Evolutionary conservation across 2,113 vertebrate genomes (phyloP), one percentile per base, ranked within the genome.

Genomic region (Rhynchomys soricoides): DNA sequence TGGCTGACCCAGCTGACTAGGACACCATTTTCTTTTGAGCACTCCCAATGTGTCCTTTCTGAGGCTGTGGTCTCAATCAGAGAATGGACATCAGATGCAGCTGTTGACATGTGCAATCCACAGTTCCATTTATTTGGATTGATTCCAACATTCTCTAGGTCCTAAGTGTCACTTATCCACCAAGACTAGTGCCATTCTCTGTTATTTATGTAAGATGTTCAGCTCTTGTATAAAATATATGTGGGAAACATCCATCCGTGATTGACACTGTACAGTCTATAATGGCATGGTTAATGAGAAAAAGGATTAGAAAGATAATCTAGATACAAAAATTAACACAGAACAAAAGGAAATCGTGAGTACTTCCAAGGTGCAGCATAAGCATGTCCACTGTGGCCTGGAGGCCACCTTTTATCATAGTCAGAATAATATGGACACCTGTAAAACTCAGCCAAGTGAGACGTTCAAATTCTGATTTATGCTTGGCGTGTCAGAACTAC

Each of bases 401-500:
- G 70, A 92, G 62, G 68, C 55, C 62, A 95, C 50, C 81, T 96
- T 95, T 95, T 91, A 75, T 75, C 78, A 87, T 11, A 88, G 88
- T 91, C 45, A 90, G 90, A 95, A 95, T 86, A 87, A 95, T 83
- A 71, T 26, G 57, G 96, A 95, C 89, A 96, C 89, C 82, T 95
- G 93, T 96, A 83, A 96, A 96, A 95, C 8, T 78, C 59, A 94
- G 55, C 31, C 66, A 95, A 74, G 68, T 71, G 89, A 95, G 66
- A 83, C 77, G 89, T 94, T 87, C 50, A 86, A 95, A 96, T 73
- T 85, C 78, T 87, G 85, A 97, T 96, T 89, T 94, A 93, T 96
- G 82, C 81, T 90, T 87, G 48, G 96, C 75, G 24, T 91, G 62
- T 94, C 86, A 97, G 90, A 95, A 91, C 43, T 91, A 87, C 79